A percentile compares a stretch with the other conserved stretches of the same genome.
These are phyloP conservation scores for Astyanax mexicanus DNA, from an alignment of 2,797 vertebrate genomes.

Conservation along the genomic window DNA sequence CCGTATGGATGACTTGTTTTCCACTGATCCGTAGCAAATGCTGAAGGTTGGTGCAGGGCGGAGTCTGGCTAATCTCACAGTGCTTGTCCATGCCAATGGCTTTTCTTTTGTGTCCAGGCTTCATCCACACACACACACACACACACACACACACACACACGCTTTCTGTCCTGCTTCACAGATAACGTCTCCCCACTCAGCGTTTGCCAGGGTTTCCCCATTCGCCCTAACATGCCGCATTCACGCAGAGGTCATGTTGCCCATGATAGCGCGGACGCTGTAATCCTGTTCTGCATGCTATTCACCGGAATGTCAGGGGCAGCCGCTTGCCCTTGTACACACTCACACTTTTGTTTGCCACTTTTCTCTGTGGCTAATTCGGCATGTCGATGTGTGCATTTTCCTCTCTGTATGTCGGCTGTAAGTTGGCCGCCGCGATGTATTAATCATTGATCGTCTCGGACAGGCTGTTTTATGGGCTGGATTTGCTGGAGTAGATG, in stretches of 20 bases:
- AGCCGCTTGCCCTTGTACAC: conserved; percentile 50
- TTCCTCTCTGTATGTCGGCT: not conserved
- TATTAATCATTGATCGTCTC: conserved; percentile 14
- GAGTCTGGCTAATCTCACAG: conserved; percentile 69
- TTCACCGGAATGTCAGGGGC: conserved; percentile 21
- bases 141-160: conserved; percentile 55
- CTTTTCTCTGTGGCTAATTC: conserved; percentile 13
- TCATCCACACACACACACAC: conserved; percentile 65
- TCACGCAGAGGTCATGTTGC: conserved; percentile 53
- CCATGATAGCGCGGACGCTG: conserved; percentile 56
- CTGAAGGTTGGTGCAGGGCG: conserved; percentile 68
- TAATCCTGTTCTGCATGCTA: conserved; percentile 63
- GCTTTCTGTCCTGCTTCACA: conserved; percentile 67
- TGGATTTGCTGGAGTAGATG: not conserved
- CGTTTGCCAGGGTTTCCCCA: conserved; percentile 45
- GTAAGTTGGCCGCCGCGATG: not conserved
- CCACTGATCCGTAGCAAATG: conserved; percentile 65
- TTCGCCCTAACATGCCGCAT: conserved; percentile 47
- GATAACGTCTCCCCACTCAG: conserved; percentile 69
- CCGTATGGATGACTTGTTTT: conserved; percentile 32
- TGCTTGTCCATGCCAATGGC: conserved; percentile 60
- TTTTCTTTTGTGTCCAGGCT: conserved; percentile 66
- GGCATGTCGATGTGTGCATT: conserved; percentile 24
- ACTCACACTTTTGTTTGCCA: conserved; percentile 45
- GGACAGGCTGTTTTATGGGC: not conserved